Conservation (phyloP, 2,888 invertebrate genomes). For the Platerodrilus igneus region DNA sequence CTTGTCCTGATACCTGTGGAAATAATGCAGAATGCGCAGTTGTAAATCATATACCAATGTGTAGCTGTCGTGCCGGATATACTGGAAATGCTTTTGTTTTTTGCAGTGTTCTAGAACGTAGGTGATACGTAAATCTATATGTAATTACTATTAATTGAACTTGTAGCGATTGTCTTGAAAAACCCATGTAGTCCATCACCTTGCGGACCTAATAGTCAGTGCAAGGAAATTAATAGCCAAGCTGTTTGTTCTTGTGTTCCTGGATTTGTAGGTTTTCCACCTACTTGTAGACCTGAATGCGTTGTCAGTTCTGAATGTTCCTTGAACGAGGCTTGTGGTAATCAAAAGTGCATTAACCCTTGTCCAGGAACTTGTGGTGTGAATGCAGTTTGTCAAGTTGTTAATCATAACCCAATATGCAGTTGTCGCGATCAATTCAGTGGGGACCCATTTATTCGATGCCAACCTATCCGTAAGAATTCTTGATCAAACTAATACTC, state of each 20-base stretch:
- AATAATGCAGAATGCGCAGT: conserved; percentile 65
- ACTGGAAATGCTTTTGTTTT: conserved; percentile 65
- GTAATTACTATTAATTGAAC: no score
- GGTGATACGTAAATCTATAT: conserved; percentile 18
- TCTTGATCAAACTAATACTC: conserved; percentile 1
- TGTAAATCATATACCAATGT: conserved; percentile 70
- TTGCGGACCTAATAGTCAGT: conserved; percentile 77
- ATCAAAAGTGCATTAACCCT: conserved; percentile 77
- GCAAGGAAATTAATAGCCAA: conserved; percentile 67
- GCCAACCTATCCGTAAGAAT: conserved; percentile 51
- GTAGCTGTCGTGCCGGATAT: conserved; percentile 62
- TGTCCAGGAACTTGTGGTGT: conserved; percentile 79
- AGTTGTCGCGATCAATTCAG: conserved; percentile 62
- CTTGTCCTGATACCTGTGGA: conserved; percentile 69
- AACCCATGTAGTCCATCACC: conserved; percentile 68
- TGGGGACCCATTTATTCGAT: conserved; percentile 74
- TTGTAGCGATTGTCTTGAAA: conserved; percentile 48
- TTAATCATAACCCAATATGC: conserved; percentile 78
- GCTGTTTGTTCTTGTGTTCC: conserved; percentile 67
- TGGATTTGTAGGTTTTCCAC: conserved; percentile 70
- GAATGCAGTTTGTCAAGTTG: conserved; percentile 68
- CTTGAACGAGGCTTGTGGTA: conserved; percentile 68
- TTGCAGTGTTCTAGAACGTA: conserved; percentile 51
- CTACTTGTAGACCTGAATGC: conserved; percentile 74
- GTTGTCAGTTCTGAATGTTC: conserved; percentile 70